A percentile compares a stretch with the other conserved stretches of the same genome.
phyloP scores from a whole-genome alignment of 2,888 invertebrate species.

The Hoplodrina ambigua region DNA sequence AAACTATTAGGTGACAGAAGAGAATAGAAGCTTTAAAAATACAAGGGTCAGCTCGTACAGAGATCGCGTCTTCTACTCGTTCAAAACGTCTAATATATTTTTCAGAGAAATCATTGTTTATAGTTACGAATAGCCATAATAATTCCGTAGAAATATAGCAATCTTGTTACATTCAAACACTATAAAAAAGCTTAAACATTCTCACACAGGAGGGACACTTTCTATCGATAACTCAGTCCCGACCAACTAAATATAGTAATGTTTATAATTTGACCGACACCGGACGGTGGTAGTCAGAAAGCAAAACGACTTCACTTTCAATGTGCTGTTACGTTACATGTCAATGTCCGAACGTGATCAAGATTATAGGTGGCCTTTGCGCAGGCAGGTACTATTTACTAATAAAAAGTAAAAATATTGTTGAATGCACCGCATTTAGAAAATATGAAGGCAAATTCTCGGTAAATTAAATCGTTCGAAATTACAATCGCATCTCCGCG shows the following conservation, averaged over 20 bases:
- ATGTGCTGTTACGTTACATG: constrained; percentile 71
- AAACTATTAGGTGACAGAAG: neutral
- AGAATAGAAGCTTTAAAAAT: too few relatives aligned
- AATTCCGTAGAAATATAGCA: neutral
- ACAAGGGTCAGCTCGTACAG: too few relatives aligned
- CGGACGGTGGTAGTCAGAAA: constrained; percentile 78
- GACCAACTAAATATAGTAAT: constrained; percentile 68
- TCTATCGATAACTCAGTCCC: constrained; percentile 69
- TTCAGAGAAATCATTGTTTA: too few relatives aligned
- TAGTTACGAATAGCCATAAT: neutral
- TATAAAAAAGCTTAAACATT: constrained; percentile 8
- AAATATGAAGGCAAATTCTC: too few relatives aligned
- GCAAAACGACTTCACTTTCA: constrained; percentile 86
- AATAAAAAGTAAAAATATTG: neutral
- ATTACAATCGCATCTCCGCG: too few relatives aligned
- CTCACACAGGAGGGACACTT: constrained; percentile 64
- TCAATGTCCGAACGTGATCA: constrained; percentile 72
- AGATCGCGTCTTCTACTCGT: too few relatives aligned
- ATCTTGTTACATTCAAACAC: neutral
- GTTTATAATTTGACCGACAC: constrained; percentile 73
- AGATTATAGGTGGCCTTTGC: constrained; percentile 55
- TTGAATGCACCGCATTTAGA: neutral
- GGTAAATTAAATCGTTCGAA: too few relatives aligned
- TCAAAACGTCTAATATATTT: too few relatives aligned
- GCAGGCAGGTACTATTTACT: neutral